A percentile compares a stretch with the other conserved stretches of the same genome.
Conservation (phyloP, 2,113 vertebrate genomes). For the Esox niger region DNA sequence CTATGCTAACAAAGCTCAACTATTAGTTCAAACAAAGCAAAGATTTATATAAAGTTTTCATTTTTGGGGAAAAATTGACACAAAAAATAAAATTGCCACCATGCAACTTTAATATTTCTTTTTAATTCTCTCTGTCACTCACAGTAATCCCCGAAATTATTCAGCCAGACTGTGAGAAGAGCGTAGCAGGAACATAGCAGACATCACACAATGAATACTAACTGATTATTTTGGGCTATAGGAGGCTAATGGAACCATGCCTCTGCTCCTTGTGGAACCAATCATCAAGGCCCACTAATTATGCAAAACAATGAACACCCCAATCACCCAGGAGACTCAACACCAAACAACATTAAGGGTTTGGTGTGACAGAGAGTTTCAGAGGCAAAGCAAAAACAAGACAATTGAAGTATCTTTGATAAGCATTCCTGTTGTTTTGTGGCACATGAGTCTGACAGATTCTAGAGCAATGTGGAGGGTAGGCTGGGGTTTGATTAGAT, state of each 20-base stretch:
- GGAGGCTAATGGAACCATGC: constrained; percentile 18
- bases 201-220: constrained; percentile 17
- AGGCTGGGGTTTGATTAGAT: no score
- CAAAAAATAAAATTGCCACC: not conserved
- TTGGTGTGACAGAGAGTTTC: not conserved
- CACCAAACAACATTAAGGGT: not conserved
- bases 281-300: constrained; percentile 17
- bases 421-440: not conserved
- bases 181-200: not conserved
- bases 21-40: no score
- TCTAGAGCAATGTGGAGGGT: not conserved
- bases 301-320: not conserved
- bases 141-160: constrained; percentile 4
- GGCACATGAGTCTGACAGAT: not conserved
- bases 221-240: not conserved
- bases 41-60: not conserved
- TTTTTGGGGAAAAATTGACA: no score
- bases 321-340: not conserved
- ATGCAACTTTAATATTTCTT: not conserved
- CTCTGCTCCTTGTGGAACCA: not conserved
- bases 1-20: no score
- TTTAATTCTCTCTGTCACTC: not conserved
- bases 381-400: not conserved
- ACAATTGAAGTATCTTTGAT: no score
- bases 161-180: not conserved